phyloP scores from a whole-genome alignment of 2,888 invertebrate genomes.

The Netelia virgata region DNA sequence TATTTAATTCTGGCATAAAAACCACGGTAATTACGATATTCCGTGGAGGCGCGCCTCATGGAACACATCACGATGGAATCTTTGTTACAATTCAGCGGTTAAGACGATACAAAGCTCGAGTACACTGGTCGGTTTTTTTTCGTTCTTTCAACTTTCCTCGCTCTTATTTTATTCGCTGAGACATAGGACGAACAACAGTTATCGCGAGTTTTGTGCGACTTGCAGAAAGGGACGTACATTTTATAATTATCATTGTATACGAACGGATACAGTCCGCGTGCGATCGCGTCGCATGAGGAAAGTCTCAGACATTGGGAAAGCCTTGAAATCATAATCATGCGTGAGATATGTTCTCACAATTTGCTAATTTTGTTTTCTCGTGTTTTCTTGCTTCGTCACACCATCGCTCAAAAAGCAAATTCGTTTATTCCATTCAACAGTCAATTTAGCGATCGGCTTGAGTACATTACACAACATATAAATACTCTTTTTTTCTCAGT shows the following conservation, averaged over 20 bases:
- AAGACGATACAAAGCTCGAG: constrained; percentile 68
- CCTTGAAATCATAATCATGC: constrained; percentile 39
- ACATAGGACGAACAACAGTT: constrained; percentile 64
- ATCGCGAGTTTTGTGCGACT: constrained; percentile 61
- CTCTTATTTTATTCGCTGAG: constrained; percentile 42
- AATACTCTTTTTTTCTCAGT: constrained; percentile 7
- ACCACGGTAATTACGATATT: constrained; percentile 55
- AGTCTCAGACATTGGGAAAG: constrained; percentile 22
- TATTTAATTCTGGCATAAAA: constrained; percentile 65
- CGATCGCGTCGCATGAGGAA: constrained; percentile 17
- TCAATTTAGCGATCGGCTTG: constrained; percentile 44
- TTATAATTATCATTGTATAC: constrained; percentile 53
- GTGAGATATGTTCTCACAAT: constrained; percentile 51
- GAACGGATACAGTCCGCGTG: constrained; percentile 25
- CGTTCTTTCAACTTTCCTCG: constrained; percentile 25
- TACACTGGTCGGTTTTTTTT: constrained; percentile 59
- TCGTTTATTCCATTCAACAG: constrained; percentile 53
- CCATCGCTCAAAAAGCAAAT: constrained; percentile 48
- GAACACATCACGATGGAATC: constrained; percentile 72
- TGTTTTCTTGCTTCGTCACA: constrained; percentile 34
- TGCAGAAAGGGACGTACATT: constrained; percentile 38
- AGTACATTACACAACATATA: constrained; percentile 58
- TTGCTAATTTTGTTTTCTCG: constrained; percentile 22
- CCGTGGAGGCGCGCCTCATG: constrained; percentile 59
- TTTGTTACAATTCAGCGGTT: constrained; percentile 65